These are phyloP conservation scores for Apodemus agrarius DNA, from an alignment of 2,797 vertebrate species.

Conservation along the genomic window DNA sequence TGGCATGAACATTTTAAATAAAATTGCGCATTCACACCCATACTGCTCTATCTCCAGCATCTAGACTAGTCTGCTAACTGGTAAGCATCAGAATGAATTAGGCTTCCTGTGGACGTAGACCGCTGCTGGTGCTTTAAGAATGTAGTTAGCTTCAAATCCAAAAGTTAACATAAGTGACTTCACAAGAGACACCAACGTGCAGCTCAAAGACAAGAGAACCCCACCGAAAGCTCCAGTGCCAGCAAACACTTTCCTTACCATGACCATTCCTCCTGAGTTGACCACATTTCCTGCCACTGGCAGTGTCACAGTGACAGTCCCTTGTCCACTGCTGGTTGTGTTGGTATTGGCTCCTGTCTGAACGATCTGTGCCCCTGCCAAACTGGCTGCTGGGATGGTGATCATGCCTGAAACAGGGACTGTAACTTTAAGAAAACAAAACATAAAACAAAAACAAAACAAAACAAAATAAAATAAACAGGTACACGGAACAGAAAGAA, in stretches of 20 bases:
- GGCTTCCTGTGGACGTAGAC: neutral
- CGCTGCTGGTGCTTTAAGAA: neutral
- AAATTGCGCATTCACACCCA: neutral
- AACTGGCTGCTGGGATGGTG: slow-evolving; percentile 97
- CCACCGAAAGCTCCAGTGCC: neutral
- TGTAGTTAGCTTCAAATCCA: neutral
- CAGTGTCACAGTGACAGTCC: slow-evolving; percentile 98
- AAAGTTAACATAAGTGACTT: neutral
- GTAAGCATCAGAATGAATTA: neutral
- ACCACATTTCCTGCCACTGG: slow-evolving; percentile 98
- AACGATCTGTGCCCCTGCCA: slow-evolving; percentile 98
- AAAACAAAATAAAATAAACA: slow-evolving; percentile 71
- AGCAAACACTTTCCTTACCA: slow-evolving; percentile 89
- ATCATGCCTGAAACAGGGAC: slow-evolving; percentile 97
- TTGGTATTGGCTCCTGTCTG: slow-evolving; percentile 96
- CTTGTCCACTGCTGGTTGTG: slow-evolving; percentile 97
- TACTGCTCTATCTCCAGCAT: neutral
- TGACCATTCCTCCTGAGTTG: slow-evolving; percentile 99
- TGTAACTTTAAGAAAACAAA: slow-evolving; percentile 91
- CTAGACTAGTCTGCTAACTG: neutral
- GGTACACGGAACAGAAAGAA: slow-evolving; percentile 86
- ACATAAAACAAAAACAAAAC: slow-evolving; percentile 85
- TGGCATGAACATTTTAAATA: neutral
- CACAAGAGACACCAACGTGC: neutral
- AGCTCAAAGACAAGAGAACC: neutral